A percentile compares a stretch with the other conserved stretches of the same genome.
phyloP scores from a whole-genome alignment of 2,113 vertebrate species.

The Rhineura floridana region DNA sequence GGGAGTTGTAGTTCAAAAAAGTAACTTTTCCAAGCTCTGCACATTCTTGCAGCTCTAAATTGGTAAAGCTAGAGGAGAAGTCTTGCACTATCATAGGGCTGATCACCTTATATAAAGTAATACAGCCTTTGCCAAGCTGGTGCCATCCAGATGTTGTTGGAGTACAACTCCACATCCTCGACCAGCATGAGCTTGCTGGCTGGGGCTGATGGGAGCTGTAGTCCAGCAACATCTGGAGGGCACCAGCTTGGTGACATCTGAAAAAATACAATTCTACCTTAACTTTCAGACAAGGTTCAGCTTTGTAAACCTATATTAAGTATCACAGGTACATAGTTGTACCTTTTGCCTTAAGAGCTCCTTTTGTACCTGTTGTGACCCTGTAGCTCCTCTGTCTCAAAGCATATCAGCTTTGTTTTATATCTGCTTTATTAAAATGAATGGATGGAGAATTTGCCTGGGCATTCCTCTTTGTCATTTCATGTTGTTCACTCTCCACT shows the following conservation, averaged over 20 bases:
- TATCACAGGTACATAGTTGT: background rate
- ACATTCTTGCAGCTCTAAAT: too few relatives aligned
- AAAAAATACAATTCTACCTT: background rate
- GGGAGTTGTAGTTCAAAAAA: too few relatives aligned
- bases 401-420: background rate
- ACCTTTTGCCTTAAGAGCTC: background rate
- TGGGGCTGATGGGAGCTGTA: too few relatives aligned
- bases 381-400: background rate
- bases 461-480: background rate
- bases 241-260: too few relatives aligned
- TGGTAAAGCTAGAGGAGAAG: background rate
- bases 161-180: too few relatives aligned
- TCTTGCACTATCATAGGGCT: background rate
- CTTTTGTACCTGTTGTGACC: rapidly evolving
- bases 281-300: too few relatives aligned
- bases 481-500: background rate
- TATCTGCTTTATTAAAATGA: conserved; percentile 2
- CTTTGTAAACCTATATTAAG: background rate
- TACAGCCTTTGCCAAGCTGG: too few relatives aligned
- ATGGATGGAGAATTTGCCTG: background rate
- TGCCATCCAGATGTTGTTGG: too few relatives aligned
- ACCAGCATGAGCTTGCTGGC: too few relatives aligned
- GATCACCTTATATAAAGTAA: background rate
- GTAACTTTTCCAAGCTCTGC: too few relatives aligned
- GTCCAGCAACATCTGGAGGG: too few relatives aligned